Conservation (phyloP, 1,140 invertebrate genomes). For the Pseudomyrmex gracilis region DNA sequence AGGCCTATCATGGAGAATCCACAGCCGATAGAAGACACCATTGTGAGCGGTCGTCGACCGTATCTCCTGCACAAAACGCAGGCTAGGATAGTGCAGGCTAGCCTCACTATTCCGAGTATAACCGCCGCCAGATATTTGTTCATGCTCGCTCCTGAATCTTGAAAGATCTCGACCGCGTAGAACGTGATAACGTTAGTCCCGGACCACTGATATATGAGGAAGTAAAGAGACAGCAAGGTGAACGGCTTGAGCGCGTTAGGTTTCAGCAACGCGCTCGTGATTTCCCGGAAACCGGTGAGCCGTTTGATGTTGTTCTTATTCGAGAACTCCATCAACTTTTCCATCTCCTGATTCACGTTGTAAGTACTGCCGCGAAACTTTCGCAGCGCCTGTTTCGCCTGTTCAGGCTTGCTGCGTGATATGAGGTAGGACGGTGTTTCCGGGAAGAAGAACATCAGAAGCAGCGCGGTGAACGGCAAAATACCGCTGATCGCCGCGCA, state of each 20-base stretch:
- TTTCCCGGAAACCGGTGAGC: slow-evolving; percentile 86
- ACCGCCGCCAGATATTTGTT: slow-evolving; percentile 89
- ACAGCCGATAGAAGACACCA: slow-evolving; percentile 89
- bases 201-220: slow-evolving; percentile 91
- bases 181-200: slow-evolving; percentile 92
- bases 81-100: slow-evolving; percentile 88
- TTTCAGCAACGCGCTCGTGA: slow-evolving; percentile 86
- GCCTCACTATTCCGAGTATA: slow-evolving; percentile 88
- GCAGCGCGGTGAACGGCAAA: slow-evolving; percentile 87
- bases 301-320: slow-evolving; percentile 88
- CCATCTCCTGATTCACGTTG: slow-evolving; percentile 88
- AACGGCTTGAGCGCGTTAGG: slow-evolving; percentile 89
- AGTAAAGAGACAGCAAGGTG: slow-evolving; percentile 88
- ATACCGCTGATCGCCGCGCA: slow-evolving; percentile 87
- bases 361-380: slow-evolving; percentile 88
- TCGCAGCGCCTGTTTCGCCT: slow-evolving; percentile 87
- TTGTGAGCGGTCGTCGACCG: slow-evolving; percentile 89
- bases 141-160: slow-evolving; percentile 87
- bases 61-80: slow-evolving; percentile 88
- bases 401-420: slow-evolving; percentile 87
- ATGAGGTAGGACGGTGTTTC: slow-evolving; percentile 91
- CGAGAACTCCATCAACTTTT: slow-evolving; percentile 88
- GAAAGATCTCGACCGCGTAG: slow-evolving; percentile 91
- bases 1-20: slow-evolving; percentile 88
- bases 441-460: slow-evolving; percentile 88